Percentiles rank a stretch among this genome's conserved stretches.
These are phyloP conservation scores for Eunapius fragilis DNA, from an alignment of 37 sponge, comb jelly and placozoan species.

Conservation along the genomic window DNA sequence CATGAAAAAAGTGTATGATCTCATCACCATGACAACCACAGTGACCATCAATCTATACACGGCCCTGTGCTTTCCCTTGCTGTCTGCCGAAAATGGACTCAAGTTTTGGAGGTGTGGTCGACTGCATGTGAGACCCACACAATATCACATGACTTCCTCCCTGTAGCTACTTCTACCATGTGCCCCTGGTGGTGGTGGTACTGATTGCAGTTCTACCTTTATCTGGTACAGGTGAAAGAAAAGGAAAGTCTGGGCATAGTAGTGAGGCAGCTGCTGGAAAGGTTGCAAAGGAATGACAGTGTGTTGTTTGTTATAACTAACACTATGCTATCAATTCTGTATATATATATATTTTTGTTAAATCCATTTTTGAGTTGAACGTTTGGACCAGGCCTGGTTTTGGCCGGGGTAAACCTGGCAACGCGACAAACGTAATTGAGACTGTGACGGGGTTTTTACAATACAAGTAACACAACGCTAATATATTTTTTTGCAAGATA, in stretches of 20 bases:
- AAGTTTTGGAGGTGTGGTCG: background rate
- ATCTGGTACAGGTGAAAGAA: background rate
- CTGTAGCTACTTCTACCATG: background rate
- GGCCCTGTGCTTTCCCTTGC: background rate
- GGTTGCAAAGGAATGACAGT: background rate
- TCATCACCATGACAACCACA: conserved; percentile 36
- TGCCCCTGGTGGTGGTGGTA: background rate
- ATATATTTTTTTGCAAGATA: too few species aligned
- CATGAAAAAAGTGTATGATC: conserved; percentile 58
- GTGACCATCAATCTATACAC: background rate
- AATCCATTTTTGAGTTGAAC: too few species aligned
- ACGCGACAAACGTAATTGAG: too few species aligned
- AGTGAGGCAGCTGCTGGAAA: background rate
- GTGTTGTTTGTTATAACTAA: too few species aligned
- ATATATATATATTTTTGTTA: too few species aligned
- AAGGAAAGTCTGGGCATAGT: background rate
- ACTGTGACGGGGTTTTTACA: too few species aligned
- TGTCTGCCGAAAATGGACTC: background rate
- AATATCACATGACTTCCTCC: background rate
- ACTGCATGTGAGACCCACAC: background rate
- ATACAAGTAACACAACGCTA: too few species aligned
- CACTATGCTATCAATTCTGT: too few species aligned
- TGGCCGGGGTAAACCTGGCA: too few species aligned
- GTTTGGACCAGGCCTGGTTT: too few species aligned
- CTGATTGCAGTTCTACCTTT: background rate